phyloP scores from a whole-genome alignment of 2,888 invertebrate genomes.

The Dascillus cervinus region DNA sequence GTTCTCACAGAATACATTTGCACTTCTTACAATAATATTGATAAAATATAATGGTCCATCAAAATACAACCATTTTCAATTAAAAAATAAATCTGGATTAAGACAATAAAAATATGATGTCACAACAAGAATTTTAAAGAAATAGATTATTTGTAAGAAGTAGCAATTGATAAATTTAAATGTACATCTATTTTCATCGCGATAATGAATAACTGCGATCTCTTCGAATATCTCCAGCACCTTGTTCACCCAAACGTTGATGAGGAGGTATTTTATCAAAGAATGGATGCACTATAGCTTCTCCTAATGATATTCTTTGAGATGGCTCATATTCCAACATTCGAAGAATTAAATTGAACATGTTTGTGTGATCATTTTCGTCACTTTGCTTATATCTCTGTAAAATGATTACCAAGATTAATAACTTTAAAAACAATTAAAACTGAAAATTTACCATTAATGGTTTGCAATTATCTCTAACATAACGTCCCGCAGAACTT shows the following conservation, averaged over 20 bases:
- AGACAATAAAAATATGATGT: neutral
- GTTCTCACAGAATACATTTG: too few species aligned
- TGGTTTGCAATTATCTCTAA: conserved; percentile 96
- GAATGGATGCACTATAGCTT: conserved; percentile 88
- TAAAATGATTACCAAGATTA: conserved; percentile 23
- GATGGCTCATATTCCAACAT: conserved; percentile 98
- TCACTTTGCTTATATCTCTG: conserved; percentile 86
- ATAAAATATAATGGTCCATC: too few species aligned
- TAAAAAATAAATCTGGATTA: conserved; percentile 1
- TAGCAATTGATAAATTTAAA: neutral
- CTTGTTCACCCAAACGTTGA: conserved; percentile 60
- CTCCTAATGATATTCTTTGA: conserved; percentile 77
- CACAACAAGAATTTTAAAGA: conserved; percentile 1
- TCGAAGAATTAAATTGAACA: conserved; percentile 89
- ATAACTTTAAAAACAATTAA: too few species aligned
- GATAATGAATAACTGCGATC: conserved; percentile 66
- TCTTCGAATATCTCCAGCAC: conserved; percentile 47
- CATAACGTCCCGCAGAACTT: conserved; percentile 93
- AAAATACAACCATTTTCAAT: neutral
- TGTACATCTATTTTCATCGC: conserved; percentile 47
- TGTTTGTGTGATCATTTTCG: conserved; percentile 81
- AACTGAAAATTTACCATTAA: too few species aligned
- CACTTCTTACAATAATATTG: too few species aligned
- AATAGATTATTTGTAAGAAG: neutral
- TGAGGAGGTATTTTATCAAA: conserved; percentile 78